These are phyloP conservation scores for Philhelius pedissequus DNA, from an alignment of 2,888 invertebrate species.

Conservation along the genomic window DNA sequence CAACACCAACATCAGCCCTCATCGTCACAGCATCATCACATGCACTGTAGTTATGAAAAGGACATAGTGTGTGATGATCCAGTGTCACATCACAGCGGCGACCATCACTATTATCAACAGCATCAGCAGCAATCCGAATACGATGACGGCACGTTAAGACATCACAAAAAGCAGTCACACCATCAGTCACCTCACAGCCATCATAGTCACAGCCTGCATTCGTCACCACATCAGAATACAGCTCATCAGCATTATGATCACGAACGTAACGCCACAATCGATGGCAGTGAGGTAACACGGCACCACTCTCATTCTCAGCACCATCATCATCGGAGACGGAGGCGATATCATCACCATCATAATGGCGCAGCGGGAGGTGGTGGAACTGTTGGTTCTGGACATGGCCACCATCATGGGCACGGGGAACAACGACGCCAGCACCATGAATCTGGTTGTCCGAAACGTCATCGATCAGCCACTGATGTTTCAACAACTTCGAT, in stretches of 20 bases:
- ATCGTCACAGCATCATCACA: conserved; percentile 73
- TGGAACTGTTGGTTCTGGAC: conserved; percentile 72
- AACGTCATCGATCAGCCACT: conserved; percentile 77
- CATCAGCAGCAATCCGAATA: conserved; percentile 68
- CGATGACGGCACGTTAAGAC: conserved; percentile 54
- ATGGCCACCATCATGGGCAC: conserved; percentile 71
- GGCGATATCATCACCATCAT: conserved; percentile 72
- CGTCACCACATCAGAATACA: conserved; percentile 70
- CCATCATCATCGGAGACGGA: conserved; percentile 66
- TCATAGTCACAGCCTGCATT: conserved; percentile 73
- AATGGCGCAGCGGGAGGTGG: conserved; percentile 42
- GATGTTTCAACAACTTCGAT: conserved; percentile 76
- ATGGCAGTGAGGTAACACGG: conserved; percentile 55
- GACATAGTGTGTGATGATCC: conserved; percentile 78
- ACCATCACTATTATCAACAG: conserved; percentile 70
- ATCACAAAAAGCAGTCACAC: conserved; percentile 72
- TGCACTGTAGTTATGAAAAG: conserved; percentile 78
- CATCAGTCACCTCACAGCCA: conserved; percentile 75
- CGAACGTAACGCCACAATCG: conserved; percentile 52
- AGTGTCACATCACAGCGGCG: conserved; percentile 72
- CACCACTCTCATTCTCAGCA: conserved; percentile 60
- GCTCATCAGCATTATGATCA: conserved; percentile 70
- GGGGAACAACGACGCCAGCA: conserved; percentile 64
- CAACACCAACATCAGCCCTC: conserved; percentile 73
- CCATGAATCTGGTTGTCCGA: conserved; percentile 71